Evolutionary conservation across 2,888 invertebrate species (phyloP).

Genomic region (Zelleria hepariella): DNA sequence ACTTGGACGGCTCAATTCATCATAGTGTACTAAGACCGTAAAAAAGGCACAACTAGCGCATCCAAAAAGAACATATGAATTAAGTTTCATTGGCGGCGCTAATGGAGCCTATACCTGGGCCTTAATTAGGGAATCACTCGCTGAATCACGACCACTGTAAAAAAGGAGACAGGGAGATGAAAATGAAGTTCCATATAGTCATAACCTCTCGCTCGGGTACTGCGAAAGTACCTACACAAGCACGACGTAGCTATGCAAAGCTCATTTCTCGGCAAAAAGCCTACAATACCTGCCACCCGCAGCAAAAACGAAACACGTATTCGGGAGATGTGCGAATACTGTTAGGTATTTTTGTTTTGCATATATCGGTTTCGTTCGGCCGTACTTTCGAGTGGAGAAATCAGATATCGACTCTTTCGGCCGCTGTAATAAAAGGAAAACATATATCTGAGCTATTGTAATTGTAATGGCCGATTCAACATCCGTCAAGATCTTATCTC

Average conservation of each 20-base stretch:
- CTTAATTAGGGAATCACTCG: no score
- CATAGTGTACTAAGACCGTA: no score
- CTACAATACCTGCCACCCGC: neutral
- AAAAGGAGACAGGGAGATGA: no score
- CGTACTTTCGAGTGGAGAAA: slow-evolving; percentile 26
- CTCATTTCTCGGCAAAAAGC: neutral
- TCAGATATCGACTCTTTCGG: slow-evolving; percentile 48
- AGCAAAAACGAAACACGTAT: slow-evolving; percentile 41
- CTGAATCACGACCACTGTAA: no score
- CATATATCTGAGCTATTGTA: slow-evolving; percentile 54
- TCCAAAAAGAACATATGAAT: no score
- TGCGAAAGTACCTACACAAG: no score
- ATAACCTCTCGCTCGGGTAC: no score
- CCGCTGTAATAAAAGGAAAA: slow-evolving; percentile 52
- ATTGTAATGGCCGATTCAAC: slow-evolving; percentile 46
- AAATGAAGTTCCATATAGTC: no score
- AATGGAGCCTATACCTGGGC: no score
- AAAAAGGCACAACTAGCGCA: no score
- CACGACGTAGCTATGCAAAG: neutral
- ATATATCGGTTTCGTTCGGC: slow-evolving; percentile 50
- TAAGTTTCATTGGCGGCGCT: no score
- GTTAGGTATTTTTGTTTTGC: slow-evolving; percentile 53
- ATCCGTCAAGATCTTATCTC: slow-evolving; percentile 64
- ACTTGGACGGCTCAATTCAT: no score
- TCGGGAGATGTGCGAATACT: slow-evolving; percentile 44